Evolutionary conservation across 2,113 vertebrate genomes (phyloP), one percentile per base, ranked within the genome.

Genomic region (Pseudopodoces humilis): DNA sequence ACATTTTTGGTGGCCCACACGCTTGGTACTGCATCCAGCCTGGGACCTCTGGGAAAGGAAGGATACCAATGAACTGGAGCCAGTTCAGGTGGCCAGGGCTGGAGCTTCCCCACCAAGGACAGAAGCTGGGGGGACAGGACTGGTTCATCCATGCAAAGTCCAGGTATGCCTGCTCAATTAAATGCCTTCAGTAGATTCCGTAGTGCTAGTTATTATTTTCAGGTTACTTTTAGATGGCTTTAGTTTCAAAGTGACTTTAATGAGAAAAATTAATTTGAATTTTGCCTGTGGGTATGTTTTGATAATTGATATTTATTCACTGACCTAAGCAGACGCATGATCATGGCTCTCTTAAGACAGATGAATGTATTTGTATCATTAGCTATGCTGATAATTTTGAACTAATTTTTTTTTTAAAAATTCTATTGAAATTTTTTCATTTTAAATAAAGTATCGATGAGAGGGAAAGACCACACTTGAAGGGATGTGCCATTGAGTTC

Each of bases 1-100:
- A n/a, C 0, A 0, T 37, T 39, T 39, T 39, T 39, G 39, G 13
- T 55, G 64, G 46, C 39, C 39, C 11, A 39, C 11, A 39, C 12
- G 39, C 39, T 39, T 39, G 39, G 3, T 78, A 30, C 18, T 33
- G 6, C 3, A 11, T 58, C 63, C 74, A 62, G 25, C 37, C 17
- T 44, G 43, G 43, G 24, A 33, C 35, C 14, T 64, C 65, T 30
- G 28, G 9, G 56, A 39, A 4, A 6, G 35, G 31, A 33, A 43
- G 6, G 37, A 52, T 49, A 43, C 37, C 6, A 19, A 7, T 27
- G n/a, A 62, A 65, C 27, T 35, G 11, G 46, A 75, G 7, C 3
- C 6, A 31, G 10, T 25, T 84, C 15, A 47, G 18, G 27, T 71
- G 31, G 14, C 20, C 31, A 14, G 23, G 18, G 25, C 65, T 79